Percentiles rank a stretch among this genome's conserved stretches.
Evolutionary conservation across 2,113 vertebrate species (phyloP).

Genomic region (Lampris incognitus): DNA sequence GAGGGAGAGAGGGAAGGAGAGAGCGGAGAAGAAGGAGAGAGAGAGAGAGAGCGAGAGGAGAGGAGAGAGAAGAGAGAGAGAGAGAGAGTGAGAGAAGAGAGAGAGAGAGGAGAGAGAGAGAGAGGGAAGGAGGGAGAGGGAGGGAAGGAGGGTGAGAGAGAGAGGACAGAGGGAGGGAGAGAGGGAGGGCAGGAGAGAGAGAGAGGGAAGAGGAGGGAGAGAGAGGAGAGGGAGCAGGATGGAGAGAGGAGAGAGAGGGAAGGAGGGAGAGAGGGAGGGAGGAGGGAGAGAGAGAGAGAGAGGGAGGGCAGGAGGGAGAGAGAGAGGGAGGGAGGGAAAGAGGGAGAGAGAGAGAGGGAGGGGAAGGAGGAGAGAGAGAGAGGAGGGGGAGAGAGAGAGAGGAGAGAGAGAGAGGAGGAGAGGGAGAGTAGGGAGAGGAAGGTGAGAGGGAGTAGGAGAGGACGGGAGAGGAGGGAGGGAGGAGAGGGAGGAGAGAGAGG

Average conservation of each 20-base stretch:
- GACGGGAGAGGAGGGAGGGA: neutral
- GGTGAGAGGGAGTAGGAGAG: neutral
- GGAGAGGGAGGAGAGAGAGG: too few relatives aligned
- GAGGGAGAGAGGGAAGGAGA: slow-evolving; percentile 11
- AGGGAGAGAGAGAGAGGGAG: neutral
- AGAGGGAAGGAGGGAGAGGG: too few relatives aligned
- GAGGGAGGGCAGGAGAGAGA: slow-evolving; percentile 15
- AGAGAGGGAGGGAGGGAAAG: slow-evolving; percentile 16
- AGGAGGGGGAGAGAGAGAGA: neutral
- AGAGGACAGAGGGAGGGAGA: neutral
- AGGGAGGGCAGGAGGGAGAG: slow-evolving; percentile 17
- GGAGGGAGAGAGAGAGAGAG: neutral
- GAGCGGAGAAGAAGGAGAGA: neutral
- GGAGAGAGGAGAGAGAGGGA: neutral
- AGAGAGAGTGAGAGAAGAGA: neutral
- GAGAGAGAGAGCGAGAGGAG: neutral
- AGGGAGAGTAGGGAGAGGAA: neutral
- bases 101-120: too few relatives aligned
- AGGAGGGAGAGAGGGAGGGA: neutral
- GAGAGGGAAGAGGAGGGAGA: neutral
- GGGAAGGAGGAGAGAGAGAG: too few relatives aligned
- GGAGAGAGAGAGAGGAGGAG: slow-evolving; percentile 1
- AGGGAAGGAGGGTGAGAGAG: too few relatives aligned
- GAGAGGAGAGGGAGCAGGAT: neutral
- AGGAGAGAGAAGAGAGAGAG: too few relatives aligned